Conservation (phyloP, 2,888 invertebrate species). For the Cantharis rufa region DNA sequence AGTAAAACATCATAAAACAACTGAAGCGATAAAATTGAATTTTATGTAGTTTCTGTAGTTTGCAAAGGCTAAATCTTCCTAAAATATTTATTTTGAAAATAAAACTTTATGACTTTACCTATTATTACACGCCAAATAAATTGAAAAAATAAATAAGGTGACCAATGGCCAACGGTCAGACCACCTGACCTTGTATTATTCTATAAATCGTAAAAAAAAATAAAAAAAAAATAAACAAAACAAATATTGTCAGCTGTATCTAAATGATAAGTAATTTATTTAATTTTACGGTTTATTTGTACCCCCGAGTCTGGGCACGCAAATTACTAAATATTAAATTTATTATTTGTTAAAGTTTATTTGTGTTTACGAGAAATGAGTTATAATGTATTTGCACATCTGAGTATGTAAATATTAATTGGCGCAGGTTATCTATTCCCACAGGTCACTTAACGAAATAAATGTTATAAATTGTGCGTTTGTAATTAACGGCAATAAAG, state of each 20-base stretch:
- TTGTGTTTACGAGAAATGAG: neutral
- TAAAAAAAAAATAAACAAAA: neutral
- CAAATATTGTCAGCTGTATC: neutral
- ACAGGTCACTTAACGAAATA: slow-evolving; percentile 10
- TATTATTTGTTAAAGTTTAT: neutral
- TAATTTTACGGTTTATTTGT: neutral
- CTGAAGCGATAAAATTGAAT: neutral
- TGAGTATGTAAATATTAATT: neutral
- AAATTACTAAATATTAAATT: neutral
- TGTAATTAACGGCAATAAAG: slow-evolving; percentile 4
- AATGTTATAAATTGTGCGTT: slow-evolving; percentile 6
- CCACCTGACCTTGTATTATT: too few relatives aligned
- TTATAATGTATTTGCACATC: neutral
- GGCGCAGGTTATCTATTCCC: neutral
- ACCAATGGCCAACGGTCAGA: too few relatives aligned
- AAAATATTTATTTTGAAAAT: neutral
- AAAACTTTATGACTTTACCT: neutral
- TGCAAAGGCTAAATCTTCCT: neutral
- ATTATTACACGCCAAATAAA: too few relatives aligned
- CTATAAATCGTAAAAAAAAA: too few relatives aligned
- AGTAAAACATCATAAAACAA: neutral
- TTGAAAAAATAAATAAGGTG: too few relatives aligned
- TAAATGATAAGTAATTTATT: neutral
- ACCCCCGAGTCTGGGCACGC: neutral
- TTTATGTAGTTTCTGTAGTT: neutral